These are phyloP conservation scores for Smutsia gigantea DNA, from an alignment of 2,797 vertebrate genomes.

Conservation along the genomic window DNA sequence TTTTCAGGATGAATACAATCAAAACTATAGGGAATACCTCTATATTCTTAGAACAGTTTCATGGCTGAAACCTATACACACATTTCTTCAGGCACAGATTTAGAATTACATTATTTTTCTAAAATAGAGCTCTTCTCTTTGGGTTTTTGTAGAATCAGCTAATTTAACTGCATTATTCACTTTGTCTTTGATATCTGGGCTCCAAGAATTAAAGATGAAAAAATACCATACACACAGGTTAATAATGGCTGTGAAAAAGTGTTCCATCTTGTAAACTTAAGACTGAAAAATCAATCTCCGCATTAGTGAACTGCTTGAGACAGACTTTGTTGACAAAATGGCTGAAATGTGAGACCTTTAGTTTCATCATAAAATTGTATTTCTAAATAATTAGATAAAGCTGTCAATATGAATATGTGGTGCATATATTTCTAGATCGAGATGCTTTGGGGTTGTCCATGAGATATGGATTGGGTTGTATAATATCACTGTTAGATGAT, in stretches of 20 bases:
- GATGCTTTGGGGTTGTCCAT: neutral
- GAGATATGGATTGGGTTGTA: neutral
- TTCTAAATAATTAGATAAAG: conserved; percentile 29
- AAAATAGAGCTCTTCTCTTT: conserved; percentile 75
- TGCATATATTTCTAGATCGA: neutral
- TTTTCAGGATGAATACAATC: conserved; percentile 73
- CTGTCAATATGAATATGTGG: neutral
- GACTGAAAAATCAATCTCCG: conserved; percentile 74
- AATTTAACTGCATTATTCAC: conserved; percentile 68
- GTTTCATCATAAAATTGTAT: conserved; percentile 41
- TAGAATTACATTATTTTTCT: conserved; percentile 84
- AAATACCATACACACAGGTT: neutral
- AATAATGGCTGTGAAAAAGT: conserved; percentile 69
- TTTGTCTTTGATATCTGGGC: conserved; percentile 64
- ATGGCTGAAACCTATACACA: conserved; percentile 70
- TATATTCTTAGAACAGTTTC: conserved; percentile 72
- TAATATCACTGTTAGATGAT: neutral
- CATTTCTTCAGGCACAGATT: conserved; percentile 79
- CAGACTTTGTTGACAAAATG: conserved; percentile 67
- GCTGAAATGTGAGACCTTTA: conserved; percentile 40
- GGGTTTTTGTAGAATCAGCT: conserved; percentile 74
- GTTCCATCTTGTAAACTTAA: conserved; percentile 76
- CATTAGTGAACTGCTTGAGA: conserved; percentile 71
- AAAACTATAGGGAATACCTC: conserved; percentile 74
- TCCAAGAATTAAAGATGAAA: conserved; percentile 64